Base-by-base conservation (phyloP, 2,113 vertebrate species). In the Anoplopoma fimbria region DNA sequence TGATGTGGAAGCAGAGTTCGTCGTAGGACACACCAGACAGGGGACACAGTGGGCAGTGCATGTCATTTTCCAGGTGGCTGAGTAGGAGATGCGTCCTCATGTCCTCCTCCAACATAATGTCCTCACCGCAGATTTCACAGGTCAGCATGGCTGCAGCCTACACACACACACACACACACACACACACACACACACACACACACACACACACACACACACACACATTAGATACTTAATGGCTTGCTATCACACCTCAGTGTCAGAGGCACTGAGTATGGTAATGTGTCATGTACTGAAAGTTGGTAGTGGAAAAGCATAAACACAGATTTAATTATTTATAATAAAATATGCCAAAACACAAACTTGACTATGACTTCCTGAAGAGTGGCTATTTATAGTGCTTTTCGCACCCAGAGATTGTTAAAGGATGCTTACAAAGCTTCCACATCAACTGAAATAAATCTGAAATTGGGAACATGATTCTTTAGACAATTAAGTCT, bases 121-220 rank as follows among this genome's bases (percentile, higher is more conserved):
- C 94, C 86, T 95, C 94, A 10, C 96, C 94, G 77, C 97, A 97
- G 75, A 94, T 95, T 1, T 95, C 96, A 88, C 97, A 97, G 21
- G 93, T 93, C 61, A 95, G 77, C 97, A 96, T 97, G 69, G n/a
- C 78, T 38, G 81, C 31, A n/a, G 38, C 62, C 86, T 87, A 53
- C 1, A 15, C 1, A 69, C 23, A 84, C 33, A 76, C 6, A 53
- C 63, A 69, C 58, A 57, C 49, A 55, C 2, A 13, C 0, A 69
- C 21, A 86, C 38, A 70, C 5, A 51, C 68, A 68, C 49, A 47
- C 2, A 10, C 1, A 69, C 21, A 86, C 38, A 75, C 4, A 53
- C 69, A 64, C 55, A 47, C 2, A 12, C 1, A 68, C 19, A 86
- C 38, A 74, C 4, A 49, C 68, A 63, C 0, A n/a, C n/a, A n/a